Evolutionary conservation across 2,797 vertebrate species (phyloP), one percentile per base, ranked within the genome.

Genomic region (Parauchenoglanis ngamensis): DNA sequence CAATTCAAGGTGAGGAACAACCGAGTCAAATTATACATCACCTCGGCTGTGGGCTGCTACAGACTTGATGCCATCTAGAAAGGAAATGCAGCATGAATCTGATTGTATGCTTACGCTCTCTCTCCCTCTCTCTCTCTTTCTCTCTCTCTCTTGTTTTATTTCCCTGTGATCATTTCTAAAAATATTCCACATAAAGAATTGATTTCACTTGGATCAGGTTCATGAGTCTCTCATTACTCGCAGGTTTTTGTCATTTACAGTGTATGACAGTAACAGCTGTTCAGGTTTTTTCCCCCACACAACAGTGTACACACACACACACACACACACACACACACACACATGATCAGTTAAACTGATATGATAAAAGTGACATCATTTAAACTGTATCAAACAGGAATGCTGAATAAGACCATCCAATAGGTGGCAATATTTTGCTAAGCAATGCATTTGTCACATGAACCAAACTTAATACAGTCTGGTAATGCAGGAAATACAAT

Each of bases 1-100:
- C 95, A 93, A 92, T 88, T 90, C 94, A 96, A 96, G 95, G 95
- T 95, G 93, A 94, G 63, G 77, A 86, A 87, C 35, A 57, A 83
- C 81, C 40, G 83, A 87, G 89, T 56, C 35, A 80, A 89, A 90
- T 87, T 89, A 79, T 92, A 87, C 89, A 92, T 94, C 90, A 91
- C 89, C 92, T 89, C 56, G 5, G 23, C 6, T 25, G 79, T 87
- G 87, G 77, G 84, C 72, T 84, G 61, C 57, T 85, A n/a, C 76
- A 88, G 68, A 25, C 67, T 21, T 85, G 70, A 85, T 76, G 68
- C 46, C 13, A 28, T 54, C 52, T 73, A 88, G 68, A 83, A 72
- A 83, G 59, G 80, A 87, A 88, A 86, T 84, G 68, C 78, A 85
- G 76, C 79, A 88, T 91, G 82, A 89, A 88, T 89, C 83, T 88